Conservation (phyloP, 1,140 invertebrate species). For the Pantala flavescens region DNA sequence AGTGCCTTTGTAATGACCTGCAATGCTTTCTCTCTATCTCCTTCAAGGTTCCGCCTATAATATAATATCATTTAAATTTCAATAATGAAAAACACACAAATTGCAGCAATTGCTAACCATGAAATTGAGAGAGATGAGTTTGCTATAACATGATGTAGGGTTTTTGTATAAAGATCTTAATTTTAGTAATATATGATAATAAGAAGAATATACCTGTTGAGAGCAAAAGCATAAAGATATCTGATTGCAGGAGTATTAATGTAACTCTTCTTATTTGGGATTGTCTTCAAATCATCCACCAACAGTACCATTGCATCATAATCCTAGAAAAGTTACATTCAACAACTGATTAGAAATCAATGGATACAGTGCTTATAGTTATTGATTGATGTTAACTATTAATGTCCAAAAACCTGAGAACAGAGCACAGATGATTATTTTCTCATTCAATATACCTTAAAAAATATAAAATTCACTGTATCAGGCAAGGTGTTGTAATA, state of each 20-base stretch:
- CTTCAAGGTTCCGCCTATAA: slow-evolving; percentile 74
- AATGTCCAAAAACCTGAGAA: no score
- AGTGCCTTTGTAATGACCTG: slow-evolving; percentile 82
- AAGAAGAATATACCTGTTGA: slow-evolving; percentile 62
- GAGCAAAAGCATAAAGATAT: slow-evolving; percentile 92
- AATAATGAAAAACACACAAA: slow-evolving; percentile 14
- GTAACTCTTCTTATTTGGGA: slow-evolving; percentile 83
- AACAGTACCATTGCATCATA: slow-evolving; percentile 97
- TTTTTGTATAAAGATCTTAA: neutral
- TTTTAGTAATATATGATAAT: neutral
- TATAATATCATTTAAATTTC: slow-evolving; percentile 19
- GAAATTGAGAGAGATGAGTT: neutral
- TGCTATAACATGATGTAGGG: neutral
- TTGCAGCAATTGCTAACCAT: slow-evolving; percentile 11
- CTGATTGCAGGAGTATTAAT: slow-evolving; percentile 81
- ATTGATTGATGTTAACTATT: no score
- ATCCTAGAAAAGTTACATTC: slow-evolving; percentile 47
- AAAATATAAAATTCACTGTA: no score
- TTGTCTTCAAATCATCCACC: slow-evolving; percentile 87
- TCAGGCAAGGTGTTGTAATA: no score
- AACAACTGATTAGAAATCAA: neutral
- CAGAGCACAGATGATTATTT: no score
- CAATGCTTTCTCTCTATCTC: slow-evolving; percentile 88
- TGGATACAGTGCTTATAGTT: no score
- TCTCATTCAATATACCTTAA: no score